Evolutionary conservation across 2,113 vertebrate species (phyloP).

Genomic region (Percina caprodes): DNA sequence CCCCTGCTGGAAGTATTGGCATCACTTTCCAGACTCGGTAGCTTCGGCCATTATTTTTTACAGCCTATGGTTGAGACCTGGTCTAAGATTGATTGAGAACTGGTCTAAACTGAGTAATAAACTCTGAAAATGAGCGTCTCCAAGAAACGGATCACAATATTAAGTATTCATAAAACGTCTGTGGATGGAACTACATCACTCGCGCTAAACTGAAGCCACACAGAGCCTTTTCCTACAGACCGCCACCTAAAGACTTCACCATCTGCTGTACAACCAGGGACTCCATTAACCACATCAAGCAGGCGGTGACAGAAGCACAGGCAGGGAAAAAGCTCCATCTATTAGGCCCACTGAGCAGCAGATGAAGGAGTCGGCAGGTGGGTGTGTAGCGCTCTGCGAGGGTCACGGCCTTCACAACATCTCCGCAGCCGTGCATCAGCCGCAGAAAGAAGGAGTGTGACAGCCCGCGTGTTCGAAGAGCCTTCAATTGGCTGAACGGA

Average conservation of each 20-base stretch:
- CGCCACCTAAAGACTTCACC: not conserved
- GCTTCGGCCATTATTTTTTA: no score
- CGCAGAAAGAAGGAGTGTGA: not conserved
- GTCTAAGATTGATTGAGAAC: no score
- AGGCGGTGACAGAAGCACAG: not conserved
- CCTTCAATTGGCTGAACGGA: slow-evolving; percentile 4
- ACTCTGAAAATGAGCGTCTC: no score
- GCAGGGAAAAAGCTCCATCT: not conserved
- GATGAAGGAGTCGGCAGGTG: slow-evolving; percentile 21
- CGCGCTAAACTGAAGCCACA: not conserved
- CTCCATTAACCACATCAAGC: slow-evolving; percentile 14
- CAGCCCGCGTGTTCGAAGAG: not conserved
- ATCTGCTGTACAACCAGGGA: not conserved
- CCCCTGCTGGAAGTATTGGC: no score
- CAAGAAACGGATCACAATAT: not conserved
- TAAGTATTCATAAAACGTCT: not conserved
- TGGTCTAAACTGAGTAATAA: no score
- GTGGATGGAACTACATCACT: no score
- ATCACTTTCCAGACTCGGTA: no score
- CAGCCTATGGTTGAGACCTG: no score
- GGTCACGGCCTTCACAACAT: slow-evolving; percentile 10
- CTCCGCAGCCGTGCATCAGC: slow-evolving; percentile 8
- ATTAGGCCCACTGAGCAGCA: slow-evolving; percentile 25
- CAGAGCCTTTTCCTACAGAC: no score
- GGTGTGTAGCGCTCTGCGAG: slow-evolving; percentile 37